These are phyloP conservation scores for Cerastis rubricosa DNA, from an alignment of 2,888 invertebrate species.

Conservation along the genomic window DNA sequence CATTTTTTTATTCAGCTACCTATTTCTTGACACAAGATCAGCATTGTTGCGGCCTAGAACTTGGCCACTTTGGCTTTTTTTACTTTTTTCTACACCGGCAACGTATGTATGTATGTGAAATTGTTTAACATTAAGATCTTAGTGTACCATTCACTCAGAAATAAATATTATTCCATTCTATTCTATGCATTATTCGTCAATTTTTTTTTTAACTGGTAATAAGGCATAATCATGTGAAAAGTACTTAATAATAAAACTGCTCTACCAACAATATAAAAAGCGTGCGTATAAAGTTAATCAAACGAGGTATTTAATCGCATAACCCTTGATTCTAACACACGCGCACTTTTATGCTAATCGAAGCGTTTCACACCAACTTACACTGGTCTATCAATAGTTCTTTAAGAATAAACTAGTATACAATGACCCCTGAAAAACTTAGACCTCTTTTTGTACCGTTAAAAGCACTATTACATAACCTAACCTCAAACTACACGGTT, in stretches of 20 bases:
- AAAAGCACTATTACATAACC: slow-evolving; percentile 85
- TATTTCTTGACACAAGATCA: not conserved
- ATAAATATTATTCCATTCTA: too few relatives aligned
- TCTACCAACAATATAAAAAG: slow-evolving; percentile 7
- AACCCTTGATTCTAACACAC: slow-evolving; percentile 24
- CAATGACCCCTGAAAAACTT: slow-evolving; percentile 60
- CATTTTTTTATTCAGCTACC: not conserved
- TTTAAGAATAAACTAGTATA: slow-evolving; percentile 39
- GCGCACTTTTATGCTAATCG: slow-evolving; percentile 35
- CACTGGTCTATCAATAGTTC: slow-evolving; percentile 36
- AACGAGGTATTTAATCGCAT: slow-evolving; percentile 14
- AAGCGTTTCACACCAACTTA: slow-evolving; percentile 26
- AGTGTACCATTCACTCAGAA: too few relatives aligned
- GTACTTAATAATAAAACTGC: not conserved
- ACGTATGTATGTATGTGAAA: too few relatives aligned
- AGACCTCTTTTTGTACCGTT: slow-evolving; percentile 63
- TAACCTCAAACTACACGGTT: slow-evolving; percentile 79
- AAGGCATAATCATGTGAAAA: not conserved
- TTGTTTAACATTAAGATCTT: too few relatives aligned
- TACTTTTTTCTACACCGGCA: too few relatives aligned
- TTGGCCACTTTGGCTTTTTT: too few relatives aligned
- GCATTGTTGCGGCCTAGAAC: too few relatives aligned
- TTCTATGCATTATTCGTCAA: too few relatives aligned
- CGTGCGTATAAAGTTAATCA: slow-evolving; percentile 26
- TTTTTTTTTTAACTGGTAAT: not conserved